A percentile compares a stretch with the other conserved stretches of the same genome.
Conservation (phyloP, 2,113 vertebrate genomes). For the Martes martes region DNA sequence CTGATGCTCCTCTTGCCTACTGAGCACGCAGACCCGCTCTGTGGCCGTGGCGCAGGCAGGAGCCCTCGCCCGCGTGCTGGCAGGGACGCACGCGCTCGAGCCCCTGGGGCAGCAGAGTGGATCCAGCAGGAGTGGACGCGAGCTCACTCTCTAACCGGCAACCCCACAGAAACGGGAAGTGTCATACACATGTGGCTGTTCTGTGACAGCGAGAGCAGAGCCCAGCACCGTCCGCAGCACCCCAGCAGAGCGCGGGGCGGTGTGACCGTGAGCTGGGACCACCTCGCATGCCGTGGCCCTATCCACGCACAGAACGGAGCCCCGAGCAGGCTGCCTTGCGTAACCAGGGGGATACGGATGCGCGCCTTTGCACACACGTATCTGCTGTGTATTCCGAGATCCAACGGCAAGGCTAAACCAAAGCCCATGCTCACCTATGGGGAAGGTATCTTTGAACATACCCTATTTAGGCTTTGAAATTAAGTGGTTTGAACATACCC, state of each 20-base stretch:
- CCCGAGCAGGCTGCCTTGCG: neutral
- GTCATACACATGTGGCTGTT: fast-evolving
- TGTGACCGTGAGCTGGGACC: neutral
- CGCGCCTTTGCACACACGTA: fast-evolving
- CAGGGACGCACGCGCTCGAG: fast-evolving
- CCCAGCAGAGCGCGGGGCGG: fast-evolving
- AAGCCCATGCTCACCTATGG: neutral
- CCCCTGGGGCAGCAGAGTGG: neutral
- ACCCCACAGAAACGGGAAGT: no score
- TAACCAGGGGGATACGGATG: fast-evolving
- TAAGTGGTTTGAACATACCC: neutral
- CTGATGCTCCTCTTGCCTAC: neutral
- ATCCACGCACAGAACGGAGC: fast-evolving
- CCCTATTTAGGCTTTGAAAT: neutral
- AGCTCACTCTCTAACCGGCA: fast-evolving
- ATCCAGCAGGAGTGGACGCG: fast-evolving
- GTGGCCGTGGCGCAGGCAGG: fast-evolving
- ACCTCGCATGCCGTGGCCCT: fast-evolving
- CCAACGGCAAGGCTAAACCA: neutral
- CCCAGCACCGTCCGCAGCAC: fast-evolving
- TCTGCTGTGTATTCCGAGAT: neutral
- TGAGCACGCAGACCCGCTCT: fast-evolving
- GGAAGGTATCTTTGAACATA: fast-evolving
- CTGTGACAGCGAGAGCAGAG: fast-evolving
- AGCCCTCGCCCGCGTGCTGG: fast-evolving